Evolutionary conservation across 2,113 vertebrate species (phyloP), one percentile per base, ranked within the genome.

Genomic region (Andinoacara biseriatus): DNA sequence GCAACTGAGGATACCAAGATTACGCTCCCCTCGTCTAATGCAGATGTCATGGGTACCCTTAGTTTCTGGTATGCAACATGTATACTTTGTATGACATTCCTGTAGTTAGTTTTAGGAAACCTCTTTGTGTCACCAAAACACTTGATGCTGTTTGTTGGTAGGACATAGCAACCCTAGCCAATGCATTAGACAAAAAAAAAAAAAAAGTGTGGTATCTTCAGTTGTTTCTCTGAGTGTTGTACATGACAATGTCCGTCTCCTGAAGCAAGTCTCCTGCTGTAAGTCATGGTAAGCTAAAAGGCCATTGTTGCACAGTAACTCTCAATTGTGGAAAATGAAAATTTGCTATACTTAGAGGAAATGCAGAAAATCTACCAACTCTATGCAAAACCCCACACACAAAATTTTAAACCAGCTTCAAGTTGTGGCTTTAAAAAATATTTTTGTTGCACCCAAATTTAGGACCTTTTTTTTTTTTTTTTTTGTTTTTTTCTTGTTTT

Each of bases 171-270:
- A 84, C 93, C 81, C 85, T 80, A 76, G 87, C 60, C 94, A 94
- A 90, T 95, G 96, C 97, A 94, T 96, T 96, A 96, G 97, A 96
- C 91, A 95, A 46, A 46, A 69, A 49, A 67, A 49, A 49, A 69
- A 56, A n/a, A 94, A 86, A 89, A 76, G 94, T 91, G 82, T 95
- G 98, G 97, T 98, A 98, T 98, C 98, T 98, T 97, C 98, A 97
- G 98, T 97, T 98, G 98, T 97, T 95, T 97, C 96, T 96, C 96
- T 97, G 97, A 96, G 96, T 97, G 97, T 97, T 96, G 96, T 96
- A 95, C 95, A 93, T 96, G 92, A 96, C 94, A 94, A 95, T 96
- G 96, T 96, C 88, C 92, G 91, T 96, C 90, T 94, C 94, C 95
- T 96, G 95, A 95, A 91, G 89, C 92, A 96, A 93, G 86, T 90